A percentile compares a stretch with the other conserved stretches of the same genome.
phyloP scores from a whole-genome alignment of 2,797 vertebrate genomes.

The Lerista edwardsae region DNA sequence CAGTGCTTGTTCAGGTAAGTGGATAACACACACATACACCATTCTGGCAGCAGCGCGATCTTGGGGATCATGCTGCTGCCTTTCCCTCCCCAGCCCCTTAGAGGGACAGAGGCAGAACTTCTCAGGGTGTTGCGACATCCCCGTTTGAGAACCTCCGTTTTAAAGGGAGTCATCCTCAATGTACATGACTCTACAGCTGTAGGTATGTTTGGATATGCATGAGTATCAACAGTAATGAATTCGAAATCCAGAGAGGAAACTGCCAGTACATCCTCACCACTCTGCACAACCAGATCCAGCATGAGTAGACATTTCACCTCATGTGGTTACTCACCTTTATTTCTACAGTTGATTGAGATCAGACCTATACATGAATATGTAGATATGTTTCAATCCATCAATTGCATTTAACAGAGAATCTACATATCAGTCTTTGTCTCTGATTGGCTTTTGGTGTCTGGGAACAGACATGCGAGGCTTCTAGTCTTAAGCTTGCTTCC shows the following conservation, averaged over 20 bases:
- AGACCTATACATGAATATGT: background rate
- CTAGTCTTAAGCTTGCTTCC: background rate
- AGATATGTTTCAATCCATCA: background rate
- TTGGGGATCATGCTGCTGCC: no score
- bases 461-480: background rate
- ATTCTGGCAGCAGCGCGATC: no score
- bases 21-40: no score
- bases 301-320: background rate
- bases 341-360: background rate
- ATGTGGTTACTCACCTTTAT: background rate
- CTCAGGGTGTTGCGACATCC: no score
- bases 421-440: background rate
- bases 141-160: no score
- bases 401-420: background rate
- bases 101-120: no score
- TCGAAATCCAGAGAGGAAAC: background rate
- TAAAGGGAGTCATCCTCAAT: no score
- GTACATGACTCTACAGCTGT: background rate
- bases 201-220: background rate
- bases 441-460: background rate
- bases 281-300: background rate
- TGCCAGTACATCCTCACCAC: background rate
- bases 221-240: background rate
- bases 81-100: no score
- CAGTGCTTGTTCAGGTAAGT: no score